These are phyloP conservation scores for Melanostigma gelatinosum DNA, from an alignment of 2,113 vertebrate genomes.

Conservation along the genomic window DNA sequence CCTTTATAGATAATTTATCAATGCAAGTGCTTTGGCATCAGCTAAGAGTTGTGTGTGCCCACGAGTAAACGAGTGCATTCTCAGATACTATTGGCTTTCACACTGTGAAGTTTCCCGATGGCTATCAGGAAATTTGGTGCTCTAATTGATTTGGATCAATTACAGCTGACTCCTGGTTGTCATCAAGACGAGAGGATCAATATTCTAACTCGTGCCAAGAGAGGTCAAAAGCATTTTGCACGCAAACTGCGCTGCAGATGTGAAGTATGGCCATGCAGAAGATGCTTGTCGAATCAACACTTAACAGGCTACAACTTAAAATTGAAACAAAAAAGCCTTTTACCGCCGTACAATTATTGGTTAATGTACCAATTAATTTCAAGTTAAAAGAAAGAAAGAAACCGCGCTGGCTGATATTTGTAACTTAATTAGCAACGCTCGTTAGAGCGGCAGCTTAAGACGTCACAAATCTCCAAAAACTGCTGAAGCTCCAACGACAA, in stretches of 20 bases:
- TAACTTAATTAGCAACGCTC: slow-evolving; percentile 30
- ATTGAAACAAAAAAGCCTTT: not conserved
- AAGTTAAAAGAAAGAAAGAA: slow-evolving; percentile 17
- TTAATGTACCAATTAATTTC: slow-evolving; percentile 23
- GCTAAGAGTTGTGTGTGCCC: slow-evolving; percentile 22
- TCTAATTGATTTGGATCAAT: slow-evolving; percentile 71
- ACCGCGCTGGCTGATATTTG: slow-evolving; percentile 14
- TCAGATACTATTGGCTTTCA: slow-evolving; percentile 53
- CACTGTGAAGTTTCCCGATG: slow-evolving; percentile 51
- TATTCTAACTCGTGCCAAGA: slow-evolving; percentile 39
- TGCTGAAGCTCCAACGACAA: not conserved
- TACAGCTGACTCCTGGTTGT: slow-evolving; percentile 65
- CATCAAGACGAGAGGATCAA: slow-evolving; percentile 62
- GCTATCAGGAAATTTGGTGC: slow-evolving; percentile 62
- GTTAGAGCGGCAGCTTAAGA: slow-evolving; percentile 36
- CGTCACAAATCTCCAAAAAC: slow-evolving; percentile 31
- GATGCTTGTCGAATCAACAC: slow-evolving; percentile 2
- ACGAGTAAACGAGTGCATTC: slow-evolving; percentile 37
- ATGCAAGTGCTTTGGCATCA: slow-evolving; percentile 16
- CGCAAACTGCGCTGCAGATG: slow-evolving; percentile 32
- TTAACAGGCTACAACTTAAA: slow-evolving; percentile 4
- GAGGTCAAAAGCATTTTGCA: slow-evolving; percentile 44
- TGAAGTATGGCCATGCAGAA: slow-evolving; percentile 19
- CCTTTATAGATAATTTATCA: slow-evolving; percentile 45
- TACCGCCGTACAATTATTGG: slow-evolving; percentile 33